Conservation (phyloP, 1,140 invertebrate genomes). For the Ptiloglossa arizonensis region DNA sequence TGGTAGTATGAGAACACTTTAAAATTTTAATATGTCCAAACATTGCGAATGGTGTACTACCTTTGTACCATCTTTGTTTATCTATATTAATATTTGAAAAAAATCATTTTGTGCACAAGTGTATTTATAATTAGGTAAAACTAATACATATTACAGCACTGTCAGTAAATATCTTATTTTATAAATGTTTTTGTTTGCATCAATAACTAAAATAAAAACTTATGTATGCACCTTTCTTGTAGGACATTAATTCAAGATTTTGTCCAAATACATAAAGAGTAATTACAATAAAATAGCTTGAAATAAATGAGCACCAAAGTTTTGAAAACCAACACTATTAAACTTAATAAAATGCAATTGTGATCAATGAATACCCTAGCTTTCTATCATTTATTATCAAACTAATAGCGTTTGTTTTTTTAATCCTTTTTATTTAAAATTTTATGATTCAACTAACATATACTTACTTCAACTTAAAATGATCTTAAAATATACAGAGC, state of each 20-base stretch:
- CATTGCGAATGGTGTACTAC: background rate
- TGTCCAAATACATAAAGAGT: constrained; percentile 30
- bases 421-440: background rate
- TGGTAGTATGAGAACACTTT: constrained; percentile 21
- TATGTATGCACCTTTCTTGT: constrained; percentile 13
- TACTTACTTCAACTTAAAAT: constrained; percentile 19
- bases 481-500: constrained; percentile 23
- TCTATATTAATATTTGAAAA: constrained; percentile 1
- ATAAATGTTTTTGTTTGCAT: constrained; percentile 5
- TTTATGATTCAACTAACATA: constrained; percentile 4
- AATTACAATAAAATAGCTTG: constrained; percentile 43
- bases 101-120: constrained; percentile 30
- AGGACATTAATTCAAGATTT: background rate
- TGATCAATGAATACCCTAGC: background rate
- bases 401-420: constrained; percentile 13
- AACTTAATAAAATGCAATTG: constrained; percentile 27
- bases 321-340: constrained; percentile 6
- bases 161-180: constrained; percentile 13
- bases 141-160: constrained; percentile 2
- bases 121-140: constrained; percentile 3
- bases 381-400: constrained; percentile 12
- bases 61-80: constrained; percentile 11
- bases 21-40: constrained; percentile 29
- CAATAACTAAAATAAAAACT: constrained; percentile 26
- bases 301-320: constrained; percentile 37